phyloP scores from a whole-genome alignment of 1,140 invertebrate genomes.

The Alviniconcha marisindica region DNA sequence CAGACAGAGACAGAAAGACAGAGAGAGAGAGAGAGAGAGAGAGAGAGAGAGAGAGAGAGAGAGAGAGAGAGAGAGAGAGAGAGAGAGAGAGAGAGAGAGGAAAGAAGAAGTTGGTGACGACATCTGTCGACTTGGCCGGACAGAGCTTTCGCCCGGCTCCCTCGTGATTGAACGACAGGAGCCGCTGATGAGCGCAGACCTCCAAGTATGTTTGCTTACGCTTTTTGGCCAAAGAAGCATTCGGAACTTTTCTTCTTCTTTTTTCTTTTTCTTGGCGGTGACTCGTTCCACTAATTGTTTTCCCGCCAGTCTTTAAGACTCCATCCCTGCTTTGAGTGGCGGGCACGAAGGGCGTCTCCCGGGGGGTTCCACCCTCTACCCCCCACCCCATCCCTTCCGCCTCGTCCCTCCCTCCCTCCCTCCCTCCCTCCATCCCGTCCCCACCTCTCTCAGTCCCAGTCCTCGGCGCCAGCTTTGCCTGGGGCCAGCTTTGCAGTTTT shows the following conservation, averaged over 20 bases:
- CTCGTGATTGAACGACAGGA: conserved; percentile 4
- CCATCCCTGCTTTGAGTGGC: background rate
- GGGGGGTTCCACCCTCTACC: background rate
- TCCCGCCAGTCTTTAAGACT: conserved; percentile 7
- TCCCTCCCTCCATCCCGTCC: background rate
- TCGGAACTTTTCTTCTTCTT: conserved; percentile 14
- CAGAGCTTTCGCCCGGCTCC: background rate
- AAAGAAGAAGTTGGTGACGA: background rate
- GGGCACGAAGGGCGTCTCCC: no score
- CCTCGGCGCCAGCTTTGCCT: no score
- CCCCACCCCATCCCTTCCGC: background rate
- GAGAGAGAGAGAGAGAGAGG: no score
- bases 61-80: background rate
- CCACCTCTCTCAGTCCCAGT: no score
- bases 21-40: conserved; percentile 8
- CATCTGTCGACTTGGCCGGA: conserved; percentile 8
- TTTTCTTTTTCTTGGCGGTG: background rate
- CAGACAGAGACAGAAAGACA: conserved; percentile 4
- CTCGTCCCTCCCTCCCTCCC: background rate
- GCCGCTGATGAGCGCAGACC: conserved; percentile 17
- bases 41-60: conserved; percentile 1
- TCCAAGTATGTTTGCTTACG: conserved; percentile 29
- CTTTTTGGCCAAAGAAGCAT: conserved; percentile 22
- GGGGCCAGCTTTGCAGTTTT: no score
- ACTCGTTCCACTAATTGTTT: conserved; percentile 26